Evolutionary conservation across 1,140 invertebrate species (phyloP), one percentile per base, ranked within the genome.

Genomic region (Polyergus mexicanus): DNA sequence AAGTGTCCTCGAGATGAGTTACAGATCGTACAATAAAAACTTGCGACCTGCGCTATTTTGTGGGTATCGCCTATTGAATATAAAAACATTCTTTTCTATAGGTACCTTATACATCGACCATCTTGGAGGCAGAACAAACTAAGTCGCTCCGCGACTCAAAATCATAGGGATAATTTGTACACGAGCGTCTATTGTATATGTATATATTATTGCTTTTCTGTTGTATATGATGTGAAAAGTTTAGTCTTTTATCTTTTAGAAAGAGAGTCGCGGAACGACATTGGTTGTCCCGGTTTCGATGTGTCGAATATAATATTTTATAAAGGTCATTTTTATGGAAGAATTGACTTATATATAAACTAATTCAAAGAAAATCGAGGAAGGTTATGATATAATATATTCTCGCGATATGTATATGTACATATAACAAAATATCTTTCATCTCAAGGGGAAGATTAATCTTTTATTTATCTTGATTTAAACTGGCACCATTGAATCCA

Each of bases 41-140:
- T 60, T 83, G 87, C 87, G 87, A 72, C 87, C 86, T 22, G 87
- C 87, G 65, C 87, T 78, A 88, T 56, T 81, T 56, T 81, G 2
- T 81, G 3, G 16, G 25, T 68, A 51, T 1, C 65, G 22, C 44
- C 7, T 71, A 66, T 22, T 28, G 56, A 32, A 25, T 72, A 72
- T 35, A 71, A 47, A 56, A 71, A 81, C 41, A 58, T 38, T 11
- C 19, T 32, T 3, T 72, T 72, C 25, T 38, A n/a, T 32, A 44
- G 35, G n/a, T 51, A 66, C 6, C 32, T 78, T 35, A 66, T 1
- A 66, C 54, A 38, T 32, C 58, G 60, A n/a, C 22, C 38, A 41
- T 22, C 38, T 65, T 62, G 38, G 63, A 77, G 11, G 22, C 75
- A 35, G 41, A 77, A 63, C 19, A 25, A 66, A 0, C 35, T 10